Evolutionary conservation across 2,797 vertebrate species (phyloP).

Genomic region (Telmatherina bonti): DNA sequence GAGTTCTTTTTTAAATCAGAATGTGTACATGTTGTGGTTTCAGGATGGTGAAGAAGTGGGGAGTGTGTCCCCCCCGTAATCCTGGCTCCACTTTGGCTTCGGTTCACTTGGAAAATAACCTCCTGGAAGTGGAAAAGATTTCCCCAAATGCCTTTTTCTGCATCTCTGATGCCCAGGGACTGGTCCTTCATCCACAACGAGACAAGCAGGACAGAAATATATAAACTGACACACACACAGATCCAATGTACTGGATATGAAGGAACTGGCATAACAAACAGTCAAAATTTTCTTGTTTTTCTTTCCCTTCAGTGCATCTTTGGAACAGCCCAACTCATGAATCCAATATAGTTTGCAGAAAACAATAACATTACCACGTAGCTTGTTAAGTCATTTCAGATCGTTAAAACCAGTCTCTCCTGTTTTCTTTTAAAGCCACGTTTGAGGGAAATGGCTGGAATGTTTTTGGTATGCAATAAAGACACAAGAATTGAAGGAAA

Average conservation of each 20-base stretch:
- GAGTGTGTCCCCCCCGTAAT: constrained; percentile 84
- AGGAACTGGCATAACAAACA: constrained; percentile 6
- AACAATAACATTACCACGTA: constrained; percentile 6
- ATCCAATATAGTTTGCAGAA: constrained; percentile 6
- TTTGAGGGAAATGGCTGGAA: constrained; percentile 17
- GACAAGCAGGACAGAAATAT: background rate
- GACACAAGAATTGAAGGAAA: constrained; percentile 7
- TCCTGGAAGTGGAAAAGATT: constrained; percentile 77
- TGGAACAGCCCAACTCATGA: background rate
- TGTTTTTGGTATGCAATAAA: constrained; percentile 31
- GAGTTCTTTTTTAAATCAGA: background rate
- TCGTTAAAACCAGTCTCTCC: background rate
- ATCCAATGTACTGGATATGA: background rate
- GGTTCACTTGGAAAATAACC: constrained; percentile 86
- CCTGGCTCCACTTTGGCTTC: constrained; percentile 81
- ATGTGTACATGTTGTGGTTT: constrained; percentile 43
- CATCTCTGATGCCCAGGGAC: constrained; percentile 70
- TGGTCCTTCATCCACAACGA: constrained; percentile 83
- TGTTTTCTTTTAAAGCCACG: constrained; percentile 12
- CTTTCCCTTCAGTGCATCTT: background rate
- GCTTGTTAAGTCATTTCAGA: constrained; percentile 20
- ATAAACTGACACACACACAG: constrained; percentile 5
- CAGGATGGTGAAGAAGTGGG: constrained; percentile 84
- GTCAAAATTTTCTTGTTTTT: constrained; percentile 1
- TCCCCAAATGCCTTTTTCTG: constrained; percentile 82